phyloP scores from a whole-genome alignment of 2,797 vertebrate species.

The Etheostoma perlongum region DNA sequence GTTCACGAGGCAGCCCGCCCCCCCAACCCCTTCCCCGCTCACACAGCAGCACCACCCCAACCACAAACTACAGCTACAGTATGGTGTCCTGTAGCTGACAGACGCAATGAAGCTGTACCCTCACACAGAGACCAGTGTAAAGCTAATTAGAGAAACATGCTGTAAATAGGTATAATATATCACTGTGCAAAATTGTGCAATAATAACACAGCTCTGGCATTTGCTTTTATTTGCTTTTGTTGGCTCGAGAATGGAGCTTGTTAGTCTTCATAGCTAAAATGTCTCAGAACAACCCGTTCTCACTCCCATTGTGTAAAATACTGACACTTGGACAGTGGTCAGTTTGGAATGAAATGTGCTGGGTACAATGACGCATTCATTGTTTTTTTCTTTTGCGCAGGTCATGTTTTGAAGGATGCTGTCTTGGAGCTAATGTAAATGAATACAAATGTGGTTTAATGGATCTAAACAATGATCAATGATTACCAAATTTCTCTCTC shows the following conservation, averaged over 20 bases:
- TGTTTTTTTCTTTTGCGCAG: no score
- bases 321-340: no score
- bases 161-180: slow-evolving; percentile 55
- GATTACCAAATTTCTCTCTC: no score
- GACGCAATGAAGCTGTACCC: slow-evolving; percentile 51
- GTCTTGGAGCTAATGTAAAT: no score
- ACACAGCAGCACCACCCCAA: background rate
- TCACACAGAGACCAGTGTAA: slow-evolving; percentile 15
- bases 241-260: slow-evolving; percentile 23
- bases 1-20: background rate
- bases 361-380: no score
- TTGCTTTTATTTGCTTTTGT: slow-evolving; percentile 54
- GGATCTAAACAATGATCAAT: no score
- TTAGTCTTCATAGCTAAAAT: slow-evolving; percentile 54
- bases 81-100: slow-evolving; percentile 52
- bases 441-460: no score
- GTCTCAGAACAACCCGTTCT: background rate
- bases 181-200: slow-evolving; percentile 51
- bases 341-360: no score
- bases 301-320: no score
- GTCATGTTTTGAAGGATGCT: no score
- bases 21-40: background rate
- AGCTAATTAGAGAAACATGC: slow-evolving; percentile 62
- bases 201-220: slow-evolving; percentile 65
- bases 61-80: slow-evolving; percentile 14